Evolutionary conservation across 2,888 invertebrate genomes (phyloP).

Genomic region (Epistrophella euchroma): DNA sequence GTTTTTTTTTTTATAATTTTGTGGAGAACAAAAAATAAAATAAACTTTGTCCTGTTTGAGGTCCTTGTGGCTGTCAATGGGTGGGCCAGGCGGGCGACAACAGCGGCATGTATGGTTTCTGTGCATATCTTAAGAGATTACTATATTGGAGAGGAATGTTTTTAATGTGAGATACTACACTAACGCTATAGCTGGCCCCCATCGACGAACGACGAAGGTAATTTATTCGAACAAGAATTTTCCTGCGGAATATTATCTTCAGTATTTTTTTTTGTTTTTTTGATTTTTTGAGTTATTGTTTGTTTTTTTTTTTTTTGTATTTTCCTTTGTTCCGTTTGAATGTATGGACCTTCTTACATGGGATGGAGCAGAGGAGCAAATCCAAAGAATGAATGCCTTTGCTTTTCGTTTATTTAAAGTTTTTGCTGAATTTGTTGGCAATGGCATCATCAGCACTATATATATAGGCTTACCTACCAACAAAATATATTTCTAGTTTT

Average conservation of each 20-base stretch:
- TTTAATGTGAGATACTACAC: constrained; percentile 62
- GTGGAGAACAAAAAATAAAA: constrained; percentile 36
- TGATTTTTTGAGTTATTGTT: constrained; percentile 38
- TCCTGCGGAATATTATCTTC: constrained; percentile 69
- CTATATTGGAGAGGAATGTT: constrained; percentile 63
- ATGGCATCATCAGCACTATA: constrained; percentile 29
- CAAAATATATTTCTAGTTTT: too few species aligned
- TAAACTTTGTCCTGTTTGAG: constrained; percentile 65
- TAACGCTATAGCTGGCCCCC: background rate
- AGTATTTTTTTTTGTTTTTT: constrained; percentile 27
- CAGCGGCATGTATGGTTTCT: constrained; percentile 44
- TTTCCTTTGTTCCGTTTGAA: constrained; percentile 56
- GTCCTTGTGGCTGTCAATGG: constrained; percentile 71
- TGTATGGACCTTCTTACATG: constrained; percentile 17
- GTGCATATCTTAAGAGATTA: constrained; percentile 74
- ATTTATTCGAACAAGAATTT: constrained; percentile 76
- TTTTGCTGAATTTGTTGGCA: constrained; percentile 59
- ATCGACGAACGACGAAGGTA: constrained; percentile 58
- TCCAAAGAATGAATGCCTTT: constrained; percentile 17
- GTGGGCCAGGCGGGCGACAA: constrained; percentile 23
- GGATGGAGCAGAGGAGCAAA: background rate
- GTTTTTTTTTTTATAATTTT: constrained; percentile 7
- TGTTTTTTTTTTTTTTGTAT: constrained; percentile 27
- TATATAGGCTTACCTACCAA: too few species aligned
- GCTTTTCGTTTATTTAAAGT: constrained; percentile 71